phyloP scores from a whole-genome alignment of 2,113 vertebrate species.

The Rhynchomys soricoides region DNA sequence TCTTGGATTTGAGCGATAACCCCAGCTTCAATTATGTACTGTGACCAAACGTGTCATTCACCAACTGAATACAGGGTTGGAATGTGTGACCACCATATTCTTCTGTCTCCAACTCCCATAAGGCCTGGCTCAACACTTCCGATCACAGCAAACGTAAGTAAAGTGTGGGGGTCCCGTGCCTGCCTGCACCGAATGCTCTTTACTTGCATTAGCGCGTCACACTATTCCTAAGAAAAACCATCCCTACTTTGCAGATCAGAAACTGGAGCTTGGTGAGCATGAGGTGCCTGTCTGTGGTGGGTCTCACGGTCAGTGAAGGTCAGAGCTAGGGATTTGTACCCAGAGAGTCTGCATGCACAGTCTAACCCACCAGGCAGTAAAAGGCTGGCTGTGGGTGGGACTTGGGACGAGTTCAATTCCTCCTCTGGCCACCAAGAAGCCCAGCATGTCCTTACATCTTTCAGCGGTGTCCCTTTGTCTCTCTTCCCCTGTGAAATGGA shows the following conservation, averaged over 20 bases:
- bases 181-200: background rate
- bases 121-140: background rate
- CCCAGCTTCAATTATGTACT: background rate
- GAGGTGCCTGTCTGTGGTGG: background rate
- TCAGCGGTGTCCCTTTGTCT: background rate
- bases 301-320: background rate
- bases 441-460: background rate
- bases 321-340: background rate
- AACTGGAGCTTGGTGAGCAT: background rate
- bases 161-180: background rate
- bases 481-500: background rate
- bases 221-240: background rate
- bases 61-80: background rate
- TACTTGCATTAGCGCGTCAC: background rate
- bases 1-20: background rate
- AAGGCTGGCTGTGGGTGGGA: background rate
- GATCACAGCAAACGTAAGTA: background rate
- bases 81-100: background rate
- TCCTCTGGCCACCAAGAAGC: background rate
- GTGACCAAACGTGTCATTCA: background rate
- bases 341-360: background rate
- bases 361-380: background rate
- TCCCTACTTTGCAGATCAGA: background rate
- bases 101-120: fast-evolving
- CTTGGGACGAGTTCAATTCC: background rate